phyloP scores from a whole-genome alignment of 1,140 invertebrate genomes.

The Leptoteleia sp. region DNA sequence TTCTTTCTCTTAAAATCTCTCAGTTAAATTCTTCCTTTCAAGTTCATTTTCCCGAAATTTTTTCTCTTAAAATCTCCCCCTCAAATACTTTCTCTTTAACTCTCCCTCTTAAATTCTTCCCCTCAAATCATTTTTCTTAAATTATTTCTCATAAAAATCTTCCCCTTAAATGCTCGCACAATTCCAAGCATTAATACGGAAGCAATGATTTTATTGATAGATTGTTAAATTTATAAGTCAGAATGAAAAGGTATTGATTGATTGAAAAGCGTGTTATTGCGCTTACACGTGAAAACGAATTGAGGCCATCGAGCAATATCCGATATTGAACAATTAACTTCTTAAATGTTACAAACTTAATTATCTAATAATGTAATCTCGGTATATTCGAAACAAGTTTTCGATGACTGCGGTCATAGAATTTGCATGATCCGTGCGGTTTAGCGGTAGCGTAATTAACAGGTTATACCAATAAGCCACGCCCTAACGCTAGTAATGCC shows the following conservation, averaged over 20 bases:
- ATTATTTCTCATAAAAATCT: too few species aligned
- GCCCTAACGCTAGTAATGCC: conserved; percentile 37
- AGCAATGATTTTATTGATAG: too few species aligned
- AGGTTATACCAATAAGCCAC: conserved; percentile 53
- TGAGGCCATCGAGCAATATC: conserved; percentile 6
- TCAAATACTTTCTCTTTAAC: too few species aligned
- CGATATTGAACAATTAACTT: conserved; percentile 35
- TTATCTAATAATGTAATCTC: conserved; percentile 44
- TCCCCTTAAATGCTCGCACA: too few species aligned
- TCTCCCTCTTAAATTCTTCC: too few species aligned
- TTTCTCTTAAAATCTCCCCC: too few species aligned
- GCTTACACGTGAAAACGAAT: conserved; percentile 1
- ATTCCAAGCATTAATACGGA: too few species aligned
- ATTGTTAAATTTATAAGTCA: background rate
- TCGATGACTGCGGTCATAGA: conserved; percentile 41
- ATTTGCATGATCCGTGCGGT: conserved; percentile 54
- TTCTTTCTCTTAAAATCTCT: too few species aligned
- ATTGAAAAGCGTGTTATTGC: background rate
- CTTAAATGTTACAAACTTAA: conserved; percentile 42
- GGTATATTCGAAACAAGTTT: conserved; percentile 33
- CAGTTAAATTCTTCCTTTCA: too few species aligned
- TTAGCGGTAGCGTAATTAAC: conserved; percentile 58
- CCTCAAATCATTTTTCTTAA: too few species aligned
- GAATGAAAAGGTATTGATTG: conserved; percentile 1
- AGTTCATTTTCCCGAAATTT: too few species aligned